phyloP scores from a whole-genome alignment of 2,888 invertebrate genomes.

The Unio delphinus region DNA sequence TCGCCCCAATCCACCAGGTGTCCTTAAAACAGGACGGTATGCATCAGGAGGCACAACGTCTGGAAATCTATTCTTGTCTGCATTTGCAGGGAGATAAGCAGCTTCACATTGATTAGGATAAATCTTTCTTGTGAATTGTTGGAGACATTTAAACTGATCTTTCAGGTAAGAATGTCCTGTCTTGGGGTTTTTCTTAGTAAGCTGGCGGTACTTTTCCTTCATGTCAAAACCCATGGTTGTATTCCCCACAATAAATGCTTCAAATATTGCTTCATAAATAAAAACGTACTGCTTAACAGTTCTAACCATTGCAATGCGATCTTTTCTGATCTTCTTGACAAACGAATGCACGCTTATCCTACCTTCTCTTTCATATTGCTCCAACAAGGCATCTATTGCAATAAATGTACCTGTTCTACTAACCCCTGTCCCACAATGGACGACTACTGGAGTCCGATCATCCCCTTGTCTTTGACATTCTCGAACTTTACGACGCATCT shows the following conservation, averaged over 20 bases:
- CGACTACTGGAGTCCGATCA: conserved; percentile 55
- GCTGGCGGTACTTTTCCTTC: conserved; percentile 48
- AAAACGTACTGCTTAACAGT: conserved; percentile 68
- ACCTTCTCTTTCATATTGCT: conserved; percentile 65
- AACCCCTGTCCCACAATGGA: conserved; percentile 71
- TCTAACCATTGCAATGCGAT: conserved; percentile 66
- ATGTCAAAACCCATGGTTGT: conserved; percentile 56
- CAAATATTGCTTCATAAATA: conserved; percentile 68
- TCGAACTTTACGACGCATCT: conserved; percentile 56
- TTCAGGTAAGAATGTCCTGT: conserved; percentile 58
- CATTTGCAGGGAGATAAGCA: conserved; percentile 53
- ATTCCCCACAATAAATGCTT: conserved; percentile 62
- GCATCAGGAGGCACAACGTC: conserved; percentile 61
- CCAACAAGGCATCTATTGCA: conserved; percentile 66
- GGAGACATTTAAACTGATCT: conserved; percentile 64
- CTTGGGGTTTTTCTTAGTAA: conserved; percentile 52
- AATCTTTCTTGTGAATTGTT: conserved; percentile 54
- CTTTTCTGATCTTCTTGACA: conserved; percentile 60
- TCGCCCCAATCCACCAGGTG: conserved; percentile 47
- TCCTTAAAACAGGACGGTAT: conserved; percentile 48
- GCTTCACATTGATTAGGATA: conserved; percentile 42
- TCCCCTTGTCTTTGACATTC: conserved; percentile 35
- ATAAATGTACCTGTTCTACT: conserved; percentile 68
- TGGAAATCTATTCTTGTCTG: conserved; percentile 62
- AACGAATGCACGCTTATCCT: conserved; percentile 65